Conservation (phyloP, 1,140 invertebrate species). For the Brachionus rotundiformis region DNA sequence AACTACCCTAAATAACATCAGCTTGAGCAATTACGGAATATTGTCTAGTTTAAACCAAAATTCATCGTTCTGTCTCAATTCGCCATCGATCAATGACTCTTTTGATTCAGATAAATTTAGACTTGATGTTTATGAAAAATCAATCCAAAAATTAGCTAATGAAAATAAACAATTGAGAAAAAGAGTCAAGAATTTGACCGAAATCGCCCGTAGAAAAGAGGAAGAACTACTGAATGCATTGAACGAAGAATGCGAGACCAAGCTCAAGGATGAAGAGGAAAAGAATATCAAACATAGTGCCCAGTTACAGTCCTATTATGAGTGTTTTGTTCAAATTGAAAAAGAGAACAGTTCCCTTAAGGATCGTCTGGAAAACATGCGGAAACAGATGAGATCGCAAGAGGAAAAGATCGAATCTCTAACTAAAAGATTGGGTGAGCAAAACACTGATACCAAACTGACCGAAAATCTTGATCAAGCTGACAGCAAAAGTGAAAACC, state of each 20-base stretch:
- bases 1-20: slow-evolving; percentile 16
- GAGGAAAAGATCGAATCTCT: slow-evolving; percentile 3
- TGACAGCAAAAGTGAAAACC: background rate
- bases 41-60: slow-evolving; percentile 39
- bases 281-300: slow-evolving; percentile 40
- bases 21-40: slow-evolving; percentile 14
- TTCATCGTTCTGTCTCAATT: slow-evolving; percentile 8
- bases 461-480: background rate
- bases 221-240: slow-evolving; percentile 26
- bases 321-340: slow-evolving; percentile 50
- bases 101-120: slow-evolving; percentile 38
- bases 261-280: slow-evolving; percentile 33
- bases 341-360: slow-evolving; percentile 45
- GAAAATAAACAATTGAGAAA: slow-evolving; percentile 40
- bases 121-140: slow-evolving; percentile 33
- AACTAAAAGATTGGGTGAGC: background rate
- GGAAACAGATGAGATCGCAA: background rate
- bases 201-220: slow-evolving; percentile 17
- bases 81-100: slow-evolving; percentile 33
- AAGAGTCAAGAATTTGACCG: slow-evolving; percentile 41
- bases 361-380: slow-evolving; percentile 10
- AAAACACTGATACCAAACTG: background rate
- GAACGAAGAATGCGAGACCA: slow-evolving; percentile 18
- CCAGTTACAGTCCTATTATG: slow-evolving; percentile 48
- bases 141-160: slow-evolving; percentile 24